Conservation (phyloP, 2,888 invertebrate species). For the Lepeophtheirus nordmannii region DNA sequence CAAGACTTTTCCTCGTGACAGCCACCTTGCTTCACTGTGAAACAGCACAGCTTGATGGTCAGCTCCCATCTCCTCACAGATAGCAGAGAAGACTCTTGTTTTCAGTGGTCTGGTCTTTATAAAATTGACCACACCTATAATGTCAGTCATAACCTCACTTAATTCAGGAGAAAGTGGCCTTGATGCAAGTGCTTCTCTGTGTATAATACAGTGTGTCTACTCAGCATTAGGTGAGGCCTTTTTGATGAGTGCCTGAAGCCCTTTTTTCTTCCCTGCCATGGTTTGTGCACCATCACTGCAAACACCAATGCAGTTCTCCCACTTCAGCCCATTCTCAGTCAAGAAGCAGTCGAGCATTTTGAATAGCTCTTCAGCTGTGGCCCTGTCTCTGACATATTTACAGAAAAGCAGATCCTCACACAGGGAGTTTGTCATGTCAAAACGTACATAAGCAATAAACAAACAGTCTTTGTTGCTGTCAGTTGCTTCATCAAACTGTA, state of each 20-base stretch:
- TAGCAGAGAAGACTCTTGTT: constrained; percentile 3
- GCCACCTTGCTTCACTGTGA: constrained; percentile 25
- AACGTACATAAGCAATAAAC: constrained; percentile 10
- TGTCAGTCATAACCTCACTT: constrained; percentile 22
- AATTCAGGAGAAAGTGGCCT: constrained; percentile 25
- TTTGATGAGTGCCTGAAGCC: constrained; percentile 24
- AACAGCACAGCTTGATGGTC: constrained; percentile 26
- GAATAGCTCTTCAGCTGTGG: constrained; percentile 24
- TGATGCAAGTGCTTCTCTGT: constrained; percentile 23
- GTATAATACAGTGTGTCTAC: constrained; percentile 24
- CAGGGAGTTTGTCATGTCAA: constrained; percentile 5
- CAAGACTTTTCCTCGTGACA: constrained; percentile 26
- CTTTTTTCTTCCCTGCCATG: constrained; percentile 23
- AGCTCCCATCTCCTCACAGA: constrained; percentile 23
- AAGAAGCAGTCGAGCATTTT: constrained; percentile 22
- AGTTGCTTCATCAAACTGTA: constrained; percentile 21
- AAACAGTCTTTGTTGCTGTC: neutral
- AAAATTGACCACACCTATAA: constrained; percentile 22
- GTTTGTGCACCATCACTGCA: constrained; percentile 25
- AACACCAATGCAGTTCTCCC: constrained; percentile 21
- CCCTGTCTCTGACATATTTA: constrained; percentile 20
- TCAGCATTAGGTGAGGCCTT: constrained; percentile 22
- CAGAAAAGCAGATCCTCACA: constrained; percentile 25
- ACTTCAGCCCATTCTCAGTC: constrained; percentile 14
- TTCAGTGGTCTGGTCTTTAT: constrained; percentile 22